Evolutionary conservation across 2,888 invertebrate genomes (phyloP), one percentile per base, ranked within the genome.

Genomic region (Cremastobaeus sp.): DNA sequence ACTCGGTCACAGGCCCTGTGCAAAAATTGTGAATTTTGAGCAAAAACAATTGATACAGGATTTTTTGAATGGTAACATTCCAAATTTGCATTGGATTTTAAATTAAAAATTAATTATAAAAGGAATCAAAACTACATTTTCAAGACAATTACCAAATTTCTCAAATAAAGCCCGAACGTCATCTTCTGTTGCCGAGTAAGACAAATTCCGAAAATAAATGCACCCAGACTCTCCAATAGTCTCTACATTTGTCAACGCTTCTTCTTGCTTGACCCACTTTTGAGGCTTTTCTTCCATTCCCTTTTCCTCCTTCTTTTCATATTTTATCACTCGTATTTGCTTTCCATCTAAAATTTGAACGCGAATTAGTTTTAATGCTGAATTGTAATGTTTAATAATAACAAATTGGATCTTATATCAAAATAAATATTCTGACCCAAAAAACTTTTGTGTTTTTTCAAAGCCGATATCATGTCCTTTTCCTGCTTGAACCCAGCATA

Each of bases 401-500:
- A n/a, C n/a, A n/a, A n/a, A n/a, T n/a, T n/a, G n/a, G n/a, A n/a
- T n/a, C n/a, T n/a, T n/a, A 35, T 12, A 35, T 12, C 3, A 12
- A 9, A 35, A 14, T 12, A 35, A 2, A 35, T 8, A 35, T 35
- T 48, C 52, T 20, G 89, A 94, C 95, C 92, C 81, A 97, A 90
- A 85, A 96, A 96, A 83, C 95, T 93, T 88, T 94, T 95, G 84
- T 96, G 92, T 87, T 96, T 96, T 47, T 90, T 89, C 78, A 97
- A 89, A 1, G 95, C 97, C 82, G 94, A 93, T 21, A 92, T 92
- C 82, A 94, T 90, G 76, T 94, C 93, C 74, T 91, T 92, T 82
- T 96, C 95, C 2, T 92, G 93, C 86, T 93, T 92, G 82, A 98
- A 97, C 1, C 96, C 96, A n/a, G 95, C 94, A 89, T 93, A 97